Evolutionary conservation across 2,113 vertebrate genomes (phyloP).

Genomic region (Seriola dumerili): DNA sequence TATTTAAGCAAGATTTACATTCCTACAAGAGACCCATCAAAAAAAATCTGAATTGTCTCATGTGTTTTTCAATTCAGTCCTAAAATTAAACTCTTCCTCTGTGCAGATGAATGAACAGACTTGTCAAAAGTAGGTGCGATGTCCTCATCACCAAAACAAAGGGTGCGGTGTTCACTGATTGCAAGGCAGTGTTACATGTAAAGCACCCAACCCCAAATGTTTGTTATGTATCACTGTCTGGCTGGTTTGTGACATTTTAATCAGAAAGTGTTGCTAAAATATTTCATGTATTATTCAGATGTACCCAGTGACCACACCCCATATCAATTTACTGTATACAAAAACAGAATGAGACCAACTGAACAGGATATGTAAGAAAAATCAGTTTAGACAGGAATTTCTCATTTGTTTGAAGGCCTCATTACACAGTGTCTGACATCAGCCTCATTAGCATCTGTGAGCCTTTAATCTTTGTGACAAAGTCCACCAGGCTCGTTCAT

Average conservation of each 20-base stretch:
- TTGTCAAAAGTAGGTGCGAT: too few relatives aligned
- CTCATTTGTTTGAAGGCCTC: conserved; percentile 23
- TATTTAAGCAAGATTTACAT: background rate
- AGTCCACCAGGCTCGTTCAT: conserved; percentile 43
- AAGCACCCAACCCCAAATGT: too few relatives aligned
- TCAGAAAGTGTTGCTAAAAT: background rate
- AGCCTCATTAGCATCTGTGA: conserved; percentile 60
- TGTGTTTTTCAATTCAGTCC: background rate
- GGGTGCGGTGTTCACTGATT: too few relatives aligned
- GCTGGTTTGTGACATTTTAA: background rate
- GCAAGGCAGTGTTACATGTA: too few relatives aligned
- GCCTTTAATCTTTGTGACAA: conserved; percentile 68
- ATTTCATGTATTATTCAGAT: background rate
- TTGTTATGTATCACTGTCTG: too few relatives aligned
- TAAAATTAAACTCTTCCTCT: too few relatives aligned
- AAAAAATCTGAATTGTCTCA: too few relatives aligned
- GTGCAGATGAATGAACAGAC: too few relatives aligned
- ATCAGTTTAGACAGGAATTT: conserved; percentile 3
- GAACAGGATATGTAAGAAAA: conserved; percentile 3
- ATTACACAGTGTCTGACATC: conserved; percentile 35
- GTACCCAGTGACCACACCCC: background rate
- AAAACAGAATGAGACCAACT: conserved; percentile 2
- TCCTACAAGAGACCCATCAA: background rate
- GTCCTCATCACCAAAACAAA: too few relatives aligned
- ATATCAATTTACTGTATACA: background rate